Base-by-base conservation (phyloP, 1,140 invertebrate genomes). In the Heliconius eleuchia region DNA sequence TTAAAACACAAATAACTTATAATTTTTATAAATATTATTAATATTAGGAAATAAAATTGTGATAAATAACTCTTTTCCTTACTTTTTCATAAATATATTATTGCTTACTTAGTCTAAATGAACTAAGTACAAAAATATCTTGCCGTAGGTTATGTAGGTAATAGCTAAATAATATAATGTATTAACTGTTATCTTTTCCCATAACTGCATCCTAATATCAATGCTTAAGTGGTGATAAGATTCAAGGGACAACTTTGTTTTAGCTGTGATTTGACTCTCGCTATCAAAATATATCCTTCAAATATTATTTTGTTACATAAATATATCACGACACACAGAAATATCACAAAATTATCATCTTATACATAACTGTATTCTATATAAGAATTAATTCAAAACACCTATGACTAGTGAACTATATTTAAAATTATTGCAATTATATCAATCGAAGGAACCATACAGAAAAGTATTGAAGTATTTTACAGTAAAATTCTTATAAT, bases 251-350 rank as follows among this genome's bases (percentile, higher is more conserved):
- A 37, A 6, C 42, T 46, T 46, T 46, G 11, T 46, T 16, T 46
- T 46, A 46, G 13, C 4, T 4, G 50, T 19, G 50, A 7, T 18
- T 52, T 52, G 6, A 19, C 18, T 52, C 4, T 16, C 42, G 4
- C 42, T 13, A 46, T 4, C 42, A 46, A 46, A 30, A 1, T 5
- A 4, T 30, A 16, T 27, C 27, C 27, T 16, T 23, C 27, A 30
- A 30, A 66, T 74, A 66, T 46, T 74, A 84, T 19, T 30, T 13
- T 30, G 19, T 66, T 66, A 66, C 27, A 77, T 80, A 81, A 80
- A 73, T 77, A 80, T 83, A 87, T 87, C 84, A 87, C 86, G 84
- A 87, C 86, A 87, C 84, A 87, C 84, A 74, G 79, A 73, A 82
- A 82, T 87, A 87, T 87, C 86, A 87, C 86, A 87, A 84, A 83